Evolutionary conservation across 2,797 vertebrate species (phyloP), one percentile per base, ranked within the genome.

Genomic region (Hypotaenidia philippensis): DNA sequence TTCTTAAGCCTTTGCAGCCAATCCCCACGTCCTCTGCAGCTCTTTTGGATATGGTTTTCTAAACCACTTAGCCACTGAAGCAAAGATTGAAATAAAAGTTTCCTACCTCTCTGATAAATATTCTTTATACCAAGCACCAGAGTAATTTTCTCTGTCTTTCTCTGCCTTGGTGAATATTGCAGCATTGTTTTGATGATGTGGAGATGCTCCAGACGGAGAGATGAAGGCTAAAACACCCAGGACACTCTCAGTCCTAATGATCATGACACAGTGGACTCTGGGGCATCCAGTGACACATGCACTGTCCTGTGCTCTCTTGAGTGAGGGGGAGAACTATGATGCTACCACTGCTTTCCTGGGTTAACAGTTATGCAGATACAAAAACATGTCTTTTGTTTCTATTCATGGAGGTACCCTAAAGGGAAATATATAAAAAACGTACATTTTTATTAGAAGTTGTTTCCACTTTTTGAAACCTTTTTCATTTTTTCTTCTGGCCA

Each of bases 281-380:
- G 57, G 41, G 5, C 47, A n/a, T 57, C 26, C 38, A 57, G n/a
- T 41, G 70, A 49, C 45, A 75, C 49, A 38, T 11, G 4, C 36
- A 57, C 45, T 72, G 53, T 81, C 41, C 50, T 1, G 0, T 61
- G 45, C 19, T 71, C 59, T 72, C 41, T 57, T 56, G 23, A 5
- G 1, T 8, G 3, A 5, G 41, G 13, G 0, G 11, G 0, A 57
- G 52, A 1, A 5, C 9, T 44, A 4, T 83, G 45, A 66, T 75
- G 16, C 16, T 76, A 26, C 14, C 23, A 4, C 44, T 66, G 15
- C 22, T 87, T 7, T 68, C 22, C 32, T 49, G 32, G 5, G 3
- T 57, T 57, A 64, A 41, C 53, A n/a, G 11, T 53, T 80, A 49
- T 1, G 13, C 26, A 34, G 21, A 45, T 47, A 38, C 3, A 4